Percentiles rank a stretch among this genome's conserved stretches.
phyloP scores from a whole-genome alignment of 2,797 vertebrate species.

The Hemibagrus guttatus region DNA sequence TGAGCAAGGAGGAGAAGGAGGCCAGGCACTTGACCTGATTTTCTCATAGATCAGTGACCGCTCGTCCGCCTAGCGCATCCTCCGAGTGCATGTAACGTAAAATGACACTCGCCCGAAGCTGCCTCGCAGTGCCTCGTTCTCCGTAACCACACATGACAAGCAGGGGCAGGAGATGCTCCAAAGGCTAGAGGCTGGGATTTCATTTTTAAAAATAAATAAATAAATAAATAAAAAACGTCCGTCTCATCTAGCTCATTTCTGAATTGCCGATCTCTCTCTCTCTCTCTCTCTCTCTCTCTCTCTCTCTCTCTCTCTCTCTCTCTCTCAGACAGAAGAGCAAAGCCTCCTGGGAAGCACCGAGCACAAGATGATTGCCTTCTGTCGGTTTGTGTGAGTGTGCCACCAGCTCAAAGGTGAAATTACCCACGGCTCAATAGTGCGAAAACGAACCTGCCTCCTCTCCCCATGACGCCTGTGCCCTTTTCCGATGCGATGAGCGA shows the following conservation, averaged over 20 bases:
- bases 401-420: constrained; percentile 59
- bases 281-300: constrained; percentile 9
- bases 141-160: constrained; percentile 77
- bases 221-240: constrained; percentile 7
- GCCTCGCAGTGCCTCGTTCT: constrained; percentile 74
- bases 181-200: constrained; percentile 45
- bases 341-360: constrained; percentile 53
- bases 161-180: constrained; percentile 56
- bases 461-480: constrained; percentile 43
- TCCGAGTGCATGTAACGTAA: constrained; percentile 87
- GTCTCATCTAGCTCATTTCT: constrained; percentile 42
- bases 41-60: constrained; percentile 74
- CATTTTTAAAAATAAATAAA: constrained; percentile 19
- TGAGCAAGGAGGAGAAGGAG: constrained; percentile 63
- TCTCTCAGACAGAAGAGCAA: constrained; percentile 48
- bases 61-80: constrained; percentile 72
- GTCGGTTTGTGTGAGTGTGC: constrained; percentile 49
- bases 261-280: constrained; percentile 26
- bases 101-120: constrained; percentile 95
- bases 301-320: constrained; percentile 36
- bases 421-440: constrained; percentile 55
- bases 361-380: constrained; percentile 52
- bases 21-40: constrained; percentile 77
- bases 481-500: constrained; percentile 45
- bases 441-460: constrained; percentile 54